phyloP scores from a whole-genome alignment of 2,113 vertebrate genomes.

The human region DNA sequence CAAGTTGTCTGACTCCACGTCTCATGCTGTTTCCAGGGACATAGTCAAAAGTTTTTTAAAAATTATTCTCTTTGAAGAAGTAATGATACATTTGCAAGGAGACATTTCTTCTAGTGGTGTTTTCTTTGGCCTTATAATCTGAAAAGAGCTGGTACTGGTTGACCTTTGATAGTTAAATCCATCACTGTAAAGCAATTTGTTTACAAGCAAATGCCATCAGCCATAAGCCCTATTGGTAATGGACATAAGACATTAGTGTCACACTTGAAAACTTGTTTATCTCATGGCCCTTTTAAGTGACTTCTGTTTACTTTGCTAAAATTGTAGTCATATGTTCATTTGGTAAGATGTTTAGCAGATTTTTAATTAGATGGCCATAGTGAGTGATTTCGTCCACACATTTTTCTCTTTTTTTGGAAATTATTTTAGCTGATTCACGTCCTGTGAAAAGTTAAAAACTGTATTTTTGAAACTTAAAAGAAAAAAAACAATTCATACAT shows the following conservation, averaged over 20 bases:
- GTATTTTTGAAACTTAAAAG: not conserved
- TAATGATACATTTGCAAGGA: not conserved
- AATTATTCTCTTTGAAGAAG: not conserved
- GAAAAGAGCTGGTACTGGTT: not conserved
- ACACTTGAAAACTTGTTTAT: conserved; percentile 49
- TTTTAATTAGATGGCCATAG: not conserved
- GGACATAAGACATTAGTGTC: not conserved
- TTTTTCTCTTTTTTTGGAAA: conserved; percentile 2
- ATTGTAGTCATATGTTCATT: conserved; percentile 16
- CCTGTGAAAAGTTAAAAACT: conserved; percentile 16
- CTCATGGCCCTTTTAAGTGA: conserved; percentile 9
- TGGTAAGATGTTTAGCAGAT: not conserved
- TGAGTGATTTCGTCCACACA: not conserved
- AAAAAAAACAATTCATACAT: not conserved
- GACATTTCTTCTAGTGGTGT: not conserved
- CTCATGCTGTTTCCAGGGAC: not conserved
- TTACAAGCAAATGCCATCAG: not conserved
- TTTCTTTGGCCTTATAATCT: conserved; percentile 59
- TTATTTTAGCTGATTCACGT: not conserved
- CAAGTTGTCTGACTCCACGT: not conserved
- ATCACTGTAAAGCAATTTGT: not conserved
- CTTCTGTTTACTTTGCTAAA: conserved; percentile 24
- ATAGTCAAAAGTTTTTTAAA: not conserved
- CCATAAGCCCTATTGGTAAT: not conserved
- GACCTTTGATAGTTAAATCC: not conserved